A percentile compares a stretch with the other conserved stretches of the same genome.
Conservation (phyloP, 2,113 vertebrate genomes). For the Talpa occidentalis region DNA sequence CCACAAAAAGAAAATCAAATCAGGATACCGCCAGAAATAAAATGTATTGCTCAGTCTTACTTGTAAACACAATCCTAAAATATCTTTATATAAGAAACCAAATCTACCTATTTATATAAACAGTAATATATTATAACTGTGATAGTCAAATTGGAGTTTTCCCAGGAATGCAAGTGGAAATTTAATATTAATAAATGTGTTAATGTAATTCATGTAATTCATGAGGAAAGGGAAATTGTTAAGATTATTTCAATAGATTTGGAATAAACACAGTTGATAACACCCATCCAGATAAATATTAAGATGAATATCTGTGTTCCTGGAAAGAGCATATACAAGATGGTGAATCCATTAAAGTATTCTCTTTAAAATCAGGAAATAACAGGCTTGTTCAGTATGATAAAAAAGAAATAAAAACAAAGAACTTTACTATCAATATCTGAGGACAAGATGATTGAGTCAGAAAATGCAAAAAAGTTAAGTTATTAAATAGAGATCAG, state of each 20-base stretch:
- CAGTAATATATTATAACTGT: background rate
- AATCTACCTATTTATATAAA: background rate
- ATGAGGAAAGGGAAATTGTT: background rate
- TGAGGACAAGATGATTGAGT: background rate
- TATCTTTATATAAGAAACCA: background rate
- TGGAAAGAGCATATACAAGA: background rate
- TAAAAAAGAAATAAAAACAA: background rate
- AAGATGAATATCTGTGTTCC: background rate
- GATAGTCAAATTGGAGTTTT: background rate
- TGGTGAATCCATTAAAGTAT: background rate
- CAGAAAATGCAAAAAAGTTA: background rate
- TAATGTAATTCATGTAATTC: background rate
- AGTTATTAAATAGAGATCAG: background rate
- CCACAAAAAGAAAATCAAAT: background rate
- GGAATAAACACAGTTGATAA: background rate
- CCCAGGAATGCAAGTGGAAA: background rate
- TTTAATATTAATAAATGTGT: background rate
- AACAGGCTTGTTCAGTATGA: background rate
- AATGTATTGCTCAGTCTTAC: background rate
- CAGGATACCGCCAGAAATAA: background rate
- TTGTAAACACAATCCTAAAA: background rate
- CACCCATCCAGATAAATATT: background rate
- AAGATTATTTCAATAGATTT: background rate
- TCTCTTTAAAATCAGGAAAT: background rate
- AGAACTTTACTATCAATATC: background rate